Base-by-base conservation (phyloP, 2,797 vertebrate genomes). In the Tapirus indicus region DNA sequence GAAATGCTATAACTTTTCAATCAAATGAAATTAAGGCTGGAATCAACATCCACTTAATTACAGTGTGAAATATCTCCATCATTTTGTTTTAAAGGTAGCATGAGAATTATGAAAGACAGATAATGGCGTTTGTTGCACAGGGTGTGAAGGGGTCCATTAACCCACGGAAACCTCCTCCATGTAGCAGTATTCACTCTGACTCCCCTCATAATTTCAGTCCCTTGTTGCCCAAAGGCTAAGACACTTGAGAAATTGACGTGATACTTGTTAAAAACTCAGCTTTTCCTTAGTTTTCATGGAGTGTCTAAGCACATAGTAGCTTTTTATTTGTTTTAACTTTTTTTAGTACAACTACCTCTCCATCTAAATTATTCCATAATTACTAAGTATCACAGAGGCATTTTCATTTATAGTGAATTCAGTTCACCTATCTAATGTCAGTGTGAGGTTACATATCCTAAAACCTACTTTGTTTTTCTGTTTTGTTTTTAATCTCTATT, bases 41-140 rank as follows among this genome's bases (percentile, higher is more conserved):
- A 77, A 83, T 94, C 68, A 54, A 27, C 72, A 80, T n/a, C 38
- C 2, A 35, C 78, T 97, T 97, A 96, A 96, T 93, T 96, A 91
- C 82, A 94, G 52, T 47, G 88, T 49, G 86, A 32, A 44, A 58
- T 88, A 44, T 23, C 41, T 95, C 77, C 82, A 17, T 69, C 29
- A 9, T 13, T 83, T 60, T 96, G 27, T 52, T 91, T 23, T 11
- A 32, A 54, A 79, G 60, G 44, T 66, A 38, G 18, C 44, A 27
- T 60, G 66, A 85, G 12, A 52, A 66, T 69, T 75, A 58, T 38
- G 66, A 88, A 82, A 69, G 23, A 44, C 35, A 86, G 49, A 80
- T 87, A 89, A 74, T 56, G 62, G 7, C 7, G 9, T 90, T 29
- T 18, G 0, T 82, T 60, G 27, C 23, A 11, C 14, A 62, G 16